phyloP scores from a whole-genome alignment of 2,113 vertebrate species.

The Dicaeum eximium region DNA sequence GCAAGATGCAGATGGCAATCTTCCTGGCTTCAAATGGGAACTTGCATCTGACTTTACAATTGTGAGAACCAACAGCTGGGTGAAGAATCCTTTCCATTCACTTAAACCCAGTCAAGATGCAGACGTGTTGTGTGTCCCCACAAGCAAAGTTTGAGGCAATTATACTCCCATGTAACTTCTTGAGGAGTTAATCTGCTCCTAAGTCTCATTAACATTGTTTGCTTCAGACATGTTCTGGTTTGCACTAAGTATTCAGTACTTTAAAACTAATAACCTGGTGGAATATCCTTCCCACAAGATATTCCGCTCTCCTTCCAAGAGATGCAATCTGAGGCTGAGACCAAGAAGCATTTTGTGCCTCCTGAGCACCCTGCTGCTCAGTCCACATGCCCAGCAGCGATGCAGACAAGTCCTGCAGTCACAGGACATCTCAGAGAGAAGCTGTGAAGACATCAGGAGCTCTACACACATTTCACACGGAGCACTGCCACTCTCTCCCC shows the following conservation, averaged over 20 bases:
- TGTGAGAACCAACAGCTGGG: background rate
- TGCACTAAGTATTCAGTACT: background rate
- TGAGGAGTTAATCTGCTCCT: background rate
- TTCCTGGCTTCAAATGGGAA: background rate
- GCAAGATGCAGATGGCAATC: background rate
- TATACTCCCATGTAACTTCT: background rate
- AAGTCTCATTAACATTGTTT: background rate
- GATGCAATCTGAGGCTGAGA: background rate
- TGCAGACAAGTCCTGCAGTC: background rate
- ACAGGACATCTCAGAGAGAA: background rate
- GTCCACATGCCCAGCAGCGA: background rate
- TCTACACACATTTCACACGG: background rate
- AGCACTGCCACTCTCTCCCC: background rate
- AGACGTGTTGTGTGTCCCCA: background rate
- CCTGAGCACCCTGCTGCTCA: background rate
- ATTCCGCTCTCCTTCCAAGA: background rate
- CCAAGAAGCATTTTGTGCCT: background rate
- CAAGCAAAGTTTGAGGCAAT: background rate
- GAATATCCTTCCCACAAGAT: constrained; percentile 1
- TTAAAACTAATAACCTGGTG: constrained; percentile 3
- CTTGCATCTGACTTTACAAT: background rate
- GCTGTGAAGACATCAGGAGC: background rate
- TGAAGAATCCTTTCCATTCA: background rate
- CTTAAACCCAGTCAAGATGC: background rate
- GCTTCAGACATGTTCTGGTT: constrained; percentile 25